These are phyloP conservation scores for Laticauda colubrina DNA, from an alignment of 2,113 vertebrate species.

Conservation along the genomic window DNA sequence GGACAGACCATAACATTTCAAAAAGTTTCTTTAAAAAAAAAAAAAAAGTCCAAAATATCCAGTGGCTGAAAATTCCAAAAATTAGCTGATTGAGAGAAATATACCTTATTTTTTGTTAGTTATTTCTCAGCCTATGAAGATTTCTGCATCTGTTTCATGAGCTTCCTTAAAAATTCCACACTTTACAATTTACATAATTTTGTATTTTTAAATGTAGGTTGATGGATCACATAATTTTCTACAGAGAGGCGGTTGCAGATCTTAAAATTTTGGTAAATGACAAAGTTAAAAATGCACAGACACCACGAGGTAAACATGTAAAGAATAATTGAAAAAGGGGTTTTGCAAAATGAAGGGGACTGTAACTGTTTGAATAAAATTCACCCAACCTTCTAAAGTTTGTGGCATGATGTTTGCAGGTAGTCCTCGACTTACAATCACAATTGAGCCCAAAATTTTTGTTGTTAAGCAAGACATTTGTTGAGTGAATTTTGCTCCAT, in stretches of 20 bases:
- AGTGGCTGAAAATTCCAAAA: conserved; percentile 45
- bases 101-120: conserved; percentile 5
- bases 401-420: not conserved
- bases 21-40: conserved; percentile 10
- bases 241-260: conserved; percentile 13
- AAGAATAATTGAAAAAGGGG: conserved; percentile 49
- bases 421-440: not conserved
- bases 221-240: not conserved
- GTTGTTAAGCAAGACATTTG: not conserved
- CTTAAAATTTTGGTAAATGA: conserved; percentile 22
- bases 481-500: not conserved
- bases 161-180: conserved; percentile 3
- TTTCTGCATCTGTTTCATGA: not conserved
- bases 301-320: conserved; percentile 41
- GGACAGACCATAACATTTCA: conserved; percentile 43
- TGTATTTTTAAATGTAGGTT: conserved; percentile 5
- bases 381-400: not conserved
- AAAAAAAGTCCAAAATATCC: not conserved
- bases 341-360: conserved; percentile 30
- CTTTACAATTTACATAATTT: conserved; percentile 1
- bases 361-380: conserved; percentile 32
- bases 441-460: not conserved
- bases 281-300: conserved; percentile 32
- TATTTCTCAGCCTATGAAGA: not conserved
- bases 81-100: conserved; percentile 13